A percentile compares a stretch with the other conserved stretches of the same genome.
Conservation (phyloP, 2,888 invertebrate genomes). For the Parapristionchus giblindavisi region DNA sequence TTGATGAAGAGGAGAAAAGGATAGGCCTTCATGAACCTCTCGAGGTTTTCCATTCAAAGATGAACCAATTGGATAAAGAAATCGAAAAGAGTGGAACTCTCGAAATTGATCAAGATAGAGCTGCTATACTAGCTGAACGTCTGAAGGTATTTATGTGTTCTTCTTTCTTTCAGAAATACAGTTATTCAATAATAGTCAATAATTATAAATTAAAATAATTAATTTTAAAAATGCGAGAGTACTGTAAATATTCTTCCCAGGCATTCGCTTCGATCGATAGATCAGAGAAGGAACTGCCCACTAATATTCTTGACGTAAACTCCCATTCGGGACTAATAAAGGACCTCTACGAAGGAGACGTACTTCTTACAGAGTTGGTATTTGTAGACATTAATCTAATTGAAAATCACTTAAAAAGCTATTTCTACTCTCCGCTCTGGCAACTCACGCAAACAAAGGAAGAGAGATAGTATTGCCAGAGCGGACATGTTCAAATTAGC, state of each 20-base stretch:
- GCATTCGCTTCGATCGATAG: too few species aligned
- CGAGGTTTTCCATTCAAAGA: slow-evolving; percentile 11
- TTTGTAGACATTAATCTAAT: background rate
- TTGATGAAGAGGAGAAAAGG: slow-evolving; percentile 2
- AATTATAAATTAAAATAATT: too few species aligned
- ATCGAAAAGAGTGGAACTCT: slow-evolving; percentile 23
- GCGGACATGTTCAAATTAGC: too few species aligned
- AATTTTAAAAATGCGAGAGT: too few species aligned
- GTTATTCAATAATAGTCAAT: too few species aligned
- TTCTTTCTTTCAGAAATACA: too few species aligned
- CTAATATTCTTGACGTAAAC: slow-evolving; percentile 15
- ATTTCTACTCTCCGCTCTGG: too few species aligned
- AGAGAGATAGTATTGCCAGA: too few species aligned
- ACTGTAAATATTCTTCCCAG: too few species aligned
- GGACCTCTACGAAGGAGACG: slow-evolving; percentile 30
- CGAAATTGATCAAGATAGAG: slow-evolving; percentile 16
- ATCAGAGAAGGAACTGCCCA: too few species aligned
- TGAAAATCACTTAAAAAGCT: background rate
- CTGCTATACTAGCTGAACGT: slow-evolving; percentile 12
- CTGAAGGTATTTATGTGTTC: too few species aligned
- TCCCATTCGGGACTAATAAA: slow-evolving; percentile 15
- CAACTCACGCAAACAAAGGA: too few species aligned
- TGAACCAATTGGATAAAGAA: slow-evolving; percentile 26
- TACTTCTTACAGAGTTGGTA: slow-evolving; percentile 27
- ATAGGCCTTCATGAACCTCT: slow-evolving; percentile 19